Conservation (phyloP, 2,888 invertebrate genomes). For the Dryomyza anilis region DNA sequence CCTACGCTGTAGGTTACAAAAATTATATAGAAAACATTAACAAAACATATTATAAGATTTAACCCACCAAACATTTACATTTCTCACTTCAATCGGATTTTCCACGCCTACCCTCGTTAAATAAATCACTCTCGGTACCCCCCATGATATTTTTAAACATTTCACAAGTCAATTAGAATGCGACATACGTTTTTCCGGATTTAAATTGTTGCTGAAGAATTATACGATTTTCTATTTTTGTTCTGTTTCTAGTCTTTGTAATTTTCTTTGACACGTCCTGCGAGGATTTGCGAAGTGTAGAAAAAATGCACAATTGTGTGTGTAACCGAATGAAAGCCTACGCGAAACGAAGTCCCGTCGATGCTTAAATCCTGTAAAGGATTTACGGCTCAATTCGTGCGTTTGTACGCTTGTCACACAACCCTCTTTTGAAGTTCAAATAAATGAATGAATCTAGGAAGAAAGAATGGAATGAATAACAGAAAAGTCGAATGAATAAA, state of each 20-base stretch:
- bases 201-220: no score
- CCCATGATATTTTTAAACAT: background rate
- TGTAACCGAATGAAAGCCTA: constrained; percentile 41
- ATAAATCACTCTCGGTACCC: background rate
- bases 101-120: background rate
- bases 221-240: no score
- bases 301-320: constrained; percentile 28
- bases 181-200: constrained; percentile 31
- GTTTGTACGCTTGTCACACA: background rate
- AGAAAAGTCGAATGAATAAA: constrained; percentile 11
- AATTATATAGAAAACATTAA: no score
- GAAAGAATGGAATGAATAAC: background rate
- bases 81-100: background rate
- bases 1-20: no score
- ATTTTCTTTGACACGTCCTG: constrained; percentile 28
- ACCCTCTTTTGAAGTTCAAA: constrained; percentile 11
- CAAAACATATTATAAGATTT: no score
- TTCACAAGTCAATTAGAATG: constrained; percentile 37
- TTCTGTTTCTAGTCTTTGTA: no score
- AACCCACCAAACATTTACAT: no score
- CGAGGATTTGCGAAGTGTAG: constrained; percentile 17
- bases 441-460: constrained; percentile 23
- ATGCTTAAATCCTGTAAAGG: constrained; percentile 51
- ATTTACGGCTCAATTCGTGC: constrained; percentile 58
- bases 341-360: background rate